Evolutionary conservation across 2,888 invertebrate genomes (phyloP), one percentile per base, ranked within the genome.

Genomic region (Patella pellucida): DNA sequence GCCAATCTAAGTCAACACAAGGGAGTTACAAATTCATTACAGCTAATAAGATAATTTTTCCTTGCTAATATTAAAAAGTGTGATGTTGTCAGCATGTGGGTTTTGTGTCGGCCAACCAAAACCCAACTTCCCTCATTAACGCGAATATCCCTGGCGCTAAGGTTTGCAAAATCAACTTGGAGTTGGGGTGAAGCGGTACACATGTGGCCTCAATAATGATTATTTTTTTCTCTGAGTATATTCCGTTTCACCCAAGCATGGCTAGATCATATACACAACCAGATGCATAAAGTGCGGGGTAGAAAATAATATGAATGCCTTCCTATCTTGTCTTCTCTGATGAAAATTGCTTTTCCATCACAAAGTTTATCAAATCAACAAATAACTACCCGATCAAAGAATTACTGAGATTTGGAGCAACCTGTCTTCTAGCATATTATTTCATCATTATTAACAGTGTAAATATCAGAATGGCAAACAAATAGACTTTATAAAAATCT

Each of bases 21-120:
- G 62, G 15, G 62, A 62, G 62, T 62, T 62, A 62, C 62, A 62
- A 62, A 62, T 62, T 62, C 62, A 62, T 62, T 62, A 62, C 23
- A 62, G 62, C 23, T 62, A 62, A 62, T 62, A 62, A 62, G 62
- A 62, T 62, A 62, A 62, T 62, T 62, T 62, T 62, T 62, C 62
- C 62, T 62, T 23, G 23, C 62, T 62, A 62, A 62, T 62, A 62
- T 62, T 62, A 62, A 23, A 62, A 62, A 62, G 62, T 62, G 62
- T 62, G 62, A 62, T 62, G 19, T 62, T 62, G 62, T 62, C 62
- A 62, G 62, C 23, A 62, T 62, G 62, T 62, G 23, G 23, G 62
- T 62, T 62, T 62, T 19, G 62, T 62, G 19, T 23, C 23, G 23
- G 62, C 62, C 62, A 62, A 62, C 62, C 62, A 62, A 62, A 62